These are phyloP conservation scores for Halocynthia aurantium DNA, from an alignment of 23 tunicate genomes.

Conservation along the genomic window DNA sequence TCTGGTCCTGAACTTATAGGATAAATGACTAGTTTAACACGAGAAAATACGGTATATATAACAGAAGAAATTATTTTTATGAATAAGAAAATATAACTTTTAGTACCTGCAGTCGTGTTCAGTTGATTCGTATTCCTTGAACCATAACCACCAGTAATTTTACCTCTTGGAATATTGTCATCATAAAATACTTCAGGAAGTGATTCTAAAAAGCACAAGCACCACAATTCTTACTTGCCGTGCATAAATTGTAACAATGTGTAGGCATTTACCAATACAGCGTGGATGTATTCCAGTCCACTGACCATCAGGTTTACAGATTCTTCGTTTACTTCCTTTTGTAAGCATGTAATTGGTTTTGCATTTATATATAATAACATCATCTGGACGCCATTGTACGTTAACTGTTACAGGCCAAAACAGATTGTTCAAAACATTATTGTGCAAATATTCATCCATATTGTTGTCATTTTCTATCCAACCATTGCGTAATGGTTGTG, in stretches of 20 bases:
- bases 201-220: too few relatives aligned
- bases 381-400: neutral
- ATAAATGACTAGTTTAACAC: too few relatives aligned
- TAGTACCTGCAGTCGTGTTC: too few relatives aligned
- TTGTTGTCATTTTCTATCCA: neutral
- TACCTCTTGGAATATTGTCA: too few relatives aligned
- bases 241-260: neutral
- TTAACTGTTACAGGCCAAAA: neutral
- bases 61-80: too few relatives aligned
- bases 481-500: neutral
- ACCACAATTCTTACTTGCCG: too few relatives aligned
- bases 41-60: too few relatives aligned
- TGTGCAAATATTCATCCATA: neutral
- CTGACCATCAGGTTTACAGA: neutral
- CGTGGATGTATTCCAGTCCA: conserved; percentile 6
- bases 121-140: too few relatives aligned
- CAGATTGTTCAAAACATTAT: neutral
- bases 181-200: too few relatives aligned
- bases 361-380: neutral
- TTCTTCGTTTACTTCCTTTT: conserved; percentile 1
- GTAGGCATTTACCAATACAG: neutral
- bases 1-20: too few relatives aligned
- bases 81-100: too few relatives aligned
- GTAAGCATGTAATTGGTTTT: neutral
- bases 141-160: too few relatives aligned